These are phyloP conservation scores for Oithona nana DNA, from an alignment of 2,888 invertebrate genomes.

Conservation along the genomic window DNA sequence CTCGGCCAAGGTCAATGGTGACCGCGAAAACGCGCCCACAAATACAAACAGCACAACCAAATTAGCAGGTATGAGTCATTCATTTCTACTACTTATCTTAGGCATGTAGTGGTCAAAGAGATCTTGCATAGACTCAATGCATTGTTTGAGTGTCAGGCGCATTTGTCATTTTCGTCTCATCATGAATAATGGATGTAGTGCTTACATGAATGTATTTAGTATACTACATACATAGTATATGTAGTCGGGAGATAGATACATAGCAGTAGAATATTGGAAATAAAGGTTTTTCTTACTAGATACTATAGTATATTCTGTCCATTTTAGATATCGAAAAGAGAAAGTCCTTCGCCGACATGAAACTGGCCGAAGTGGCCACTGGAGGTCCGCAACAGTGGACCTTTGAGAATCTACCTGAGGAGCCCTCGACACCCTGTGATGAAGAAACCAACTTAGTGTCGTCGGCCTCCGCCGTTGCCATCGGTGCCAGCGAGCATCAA, in stretches of 20 bases:
- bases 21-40: neutral
- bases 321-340: slow-evolving; percentile 24
- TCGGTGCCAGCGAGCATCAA: slow-evolving; percentile 6
- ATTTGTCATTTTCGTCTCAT: too few species aligned
- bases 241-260: neutral
- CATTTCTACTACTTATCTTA: neutral
- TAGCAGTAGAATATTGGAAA: neutral
- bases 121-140: too few species aligned
- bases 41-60: neutral
- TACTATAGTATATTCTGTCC: neutral
- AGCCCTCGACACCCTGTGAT: slow-evolving; percentile 11
- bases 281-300: neutral
- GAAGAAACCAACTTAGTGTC: slow-evolving; percentile 19
- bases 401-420: slow-evolving; percentile 20
- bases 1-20: neutral
- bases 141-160: too few species aligned
- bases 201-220: too few species aligned
- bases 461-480: slow-evolving; percentile 18
- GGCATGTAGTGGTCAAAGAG: too few species aligned
- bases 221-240: too few species aligned
- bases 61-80: neutral
- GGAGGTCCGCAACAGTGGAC: slow-evolving; percentile 22
- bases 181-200: too few species aligned
- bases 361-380: slow-evolving; percentile 25
- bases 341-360: slow-evolving; percentile 26